phyloP scores from a whole-genome alignment of 2,113 vertebrate genomes.

The Balaeniceps rex region DNA sequence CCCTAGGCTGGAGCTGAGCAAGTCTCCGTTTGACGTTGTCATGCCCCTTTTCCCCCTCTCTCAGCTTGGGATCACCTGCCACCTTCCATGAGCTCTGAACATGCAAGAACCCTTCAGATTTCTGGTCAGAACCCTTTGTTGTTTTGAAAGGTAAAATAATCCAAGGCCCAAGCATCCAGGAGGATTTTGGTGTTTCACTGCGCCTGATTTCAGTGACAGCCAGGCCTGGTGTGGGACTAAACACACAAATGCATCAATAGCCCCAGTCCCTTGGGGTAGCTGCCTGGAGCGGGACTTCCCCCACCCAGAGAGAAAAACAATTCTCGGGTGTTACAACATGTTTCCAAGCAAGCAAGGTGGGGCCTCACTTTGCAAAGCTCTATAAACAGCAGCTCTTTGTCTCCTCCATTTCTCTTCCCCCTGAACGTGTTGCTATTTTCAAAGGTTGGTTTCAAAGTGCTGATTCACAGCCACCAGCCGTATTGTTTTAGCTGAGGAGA shows the following conservation, averaged over 20 bases:
- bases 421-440: not conserved
- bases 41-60: not conserved
- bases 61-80: not conserved
- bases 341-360: not conserved
- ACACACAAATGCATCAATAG: not conserved
- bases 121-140: not conserved
- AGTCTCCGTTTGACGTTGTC: not conserved
- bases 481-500: constrained; percentile 37
- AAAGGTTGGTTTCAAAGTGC: constrained; percentile 23
- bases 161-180: not conserved
- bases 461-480: not conserved
- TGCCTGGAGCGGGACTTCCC: not conserved
- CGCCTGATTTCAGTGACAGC: not conserved
- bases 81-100: not conserved
- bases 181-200: not conserved
- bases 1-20: not conserved
- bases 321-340: not conserved
- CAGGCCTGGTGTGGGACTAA: not conserved
- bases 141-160: not conserved
- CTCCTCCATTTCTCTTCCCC: not conserved
- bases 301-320: not conserved
- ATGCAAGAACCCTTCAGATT: not conserved
- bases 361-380: not conserved
- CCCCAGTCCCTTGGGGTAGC: not conserved
- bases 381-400: constrained; percentile 41